Evolutionary conservation across 2,797 vertebrate genomes (phyloP), one percentile per base, ranked within the genome.

Genomic region (Rhinichthys osculus): DNA sequence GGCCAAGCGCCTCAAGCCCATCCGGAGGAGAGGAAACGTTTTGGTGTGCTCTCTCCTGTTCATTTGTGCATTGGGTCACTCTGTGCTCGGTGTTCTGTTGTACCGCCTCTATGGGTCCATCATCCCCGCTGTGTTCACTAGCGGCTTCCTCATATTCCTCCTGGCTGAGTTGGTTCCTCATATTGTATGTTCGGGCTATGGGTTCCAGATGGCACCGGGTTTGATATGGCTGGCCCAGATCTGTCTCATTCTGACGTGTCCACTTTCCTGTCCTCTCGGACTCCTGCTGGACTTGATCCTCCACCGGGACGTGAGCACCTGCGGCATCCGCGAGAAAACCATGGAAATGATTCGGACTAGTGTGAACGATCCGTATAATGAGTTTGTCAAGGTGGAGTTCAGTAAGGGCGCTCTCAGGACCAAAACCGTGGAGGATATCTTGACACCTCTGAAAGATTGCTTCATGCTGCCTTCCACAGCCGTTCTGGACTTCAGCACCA

Each of bases 351-450:
- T 96, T 83, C 93, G 96, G 38, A 92, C 95, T 3, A 96, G 93
- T 4, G 93, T 95, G 87, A 96, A 96, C 0, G 97, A 97, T 85
- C 97, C 97, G 0, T 97, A 97, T 94, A 96, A 94, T 40, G 97
- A 98, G 91, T 96, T 98, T 21, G 96, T 97, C 86, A 96, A 96
- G 89, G 96, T 96, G 90, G 96, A 97, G 92, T 97, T 97, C 93
- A 97, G 97, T 89, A 95, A 95, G 3, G 97, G 96, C 1, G 93
- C 95, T 3, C 92, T 98, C 87, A 95, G 97, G 88, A 96, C 91
- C 70, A 96, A 97, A 89, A 97, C 97, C 0, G 97, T 98, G 89
- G 97, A 97, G 92, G 97, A 98, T 88, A 97, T 98, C 86, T 92
- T 98, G 86, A 98, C 97, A 0, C 96, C 96, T 0, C 93, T 98